These are phyloP conservation scores for Aptenodytes patagonicus DNA, from an alignment of 2,113 vertebrate species.

Conservation along the genomic window DNA sequence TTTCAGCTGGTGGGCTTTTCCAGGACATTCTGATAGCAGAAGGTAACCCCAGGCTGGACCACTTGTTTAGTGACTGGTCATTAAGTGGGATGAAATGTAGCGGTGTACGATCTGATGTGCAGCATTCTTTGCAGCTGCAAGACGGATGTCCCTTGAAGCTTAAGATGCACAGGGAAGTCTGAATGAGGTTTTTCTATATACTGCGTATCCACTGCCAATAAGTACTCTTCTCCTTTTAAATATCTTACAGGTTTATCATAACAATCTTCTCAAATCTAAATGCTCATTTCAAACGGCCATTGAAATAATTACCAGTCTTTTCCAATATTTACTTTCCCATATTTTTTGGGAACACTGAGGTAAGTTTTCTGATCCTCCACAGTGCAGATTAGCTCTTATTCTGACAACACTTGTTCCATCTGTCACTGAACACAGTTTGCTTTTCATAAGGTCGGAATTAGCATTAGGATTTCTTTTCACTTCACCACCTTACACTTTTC, in stretches of 20 bases:
- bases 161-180: background rate
- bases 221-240: background rate
- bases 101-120: rapidly evolving
- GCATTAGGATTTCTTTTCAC: background rate
- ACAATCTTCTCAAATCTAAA: background rate
- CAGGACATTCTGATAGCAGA: background rate
- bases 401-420: background rate
- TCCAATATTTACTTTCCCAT: background rate
- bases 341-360: background rate
- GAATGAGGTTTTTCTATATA: background rate
- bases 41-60: background rate
- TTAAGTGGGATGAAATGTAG: background rate
- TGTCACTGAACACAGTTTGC: background rate
- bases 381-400: background rate
- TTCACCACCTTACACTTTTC: background rate
- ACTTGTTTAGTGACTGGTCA: background rate
- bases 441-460: background rate
- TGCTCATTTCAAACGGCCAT: background rate
- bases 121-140: background rate
- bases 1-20: background rate
- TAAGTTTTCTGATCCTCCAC: background rate
- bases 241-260: background rate
- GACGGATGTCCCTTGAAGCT: background rate
- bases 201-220: background rate
- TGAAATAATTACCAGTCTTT: background rate